Conservation (phyloP, 2,113 vertebrate species). For the Girardinichthys multiradiatus region DNA sequence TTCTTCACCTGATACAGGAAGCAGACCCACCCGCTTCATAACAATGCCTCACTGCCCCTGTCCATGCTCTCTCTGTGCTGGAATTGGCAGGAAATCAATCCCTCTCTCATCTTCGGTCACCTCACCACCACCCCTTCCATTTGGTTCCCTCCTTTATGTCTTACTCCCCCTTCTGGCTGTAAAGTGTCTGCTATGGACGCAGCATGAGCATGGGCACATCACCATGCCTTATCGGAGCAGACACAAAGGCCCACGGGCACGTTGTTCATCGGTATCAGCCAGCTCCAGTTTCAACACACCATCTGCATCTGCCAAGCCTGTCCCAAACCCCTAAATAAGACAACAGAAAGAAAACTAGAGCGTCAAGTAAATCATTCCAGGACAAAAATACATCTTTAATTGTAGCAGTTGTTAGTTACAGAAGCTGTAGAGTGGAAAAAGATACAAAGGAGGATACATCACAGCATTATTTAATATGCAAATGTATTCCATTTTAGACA, state of each 20-base stretch:
- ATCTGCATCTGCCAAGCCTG: constrained; percentile 47
- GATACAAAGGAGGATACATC: constrained; percentile 74
- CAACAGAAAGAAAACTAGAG: constrained; percentile 60
- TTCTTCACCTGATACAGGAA: constrained; percentile 39
- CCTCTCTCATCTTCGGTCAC: constrained; percentile 44
- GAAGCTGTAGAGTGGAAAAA: constrained; percentile 58
- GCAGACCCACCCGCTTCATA: constrained; percentile 63
- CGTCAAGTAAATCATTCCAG: constrained; percentile 76
- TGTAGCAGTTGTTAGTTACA: constrained; percentile 84
- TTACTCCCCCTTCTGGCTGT: constrained; percentile 63
- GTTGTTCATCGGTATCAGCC: constrained; percentile 72
- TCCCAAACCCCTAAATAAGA: constrained; percentile 49
- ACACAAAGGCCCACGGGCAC: constrained; percentile 67
- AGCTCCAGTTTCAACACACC: constrained; percentile 59
- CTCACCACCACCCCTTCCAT: constrained; percentile 2
- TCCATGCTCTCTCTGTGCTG: constrained; percentile 42
- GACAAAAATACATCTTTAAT: constrained; percentile 84
- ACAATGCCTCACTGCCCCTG: constrained; percentile 53
- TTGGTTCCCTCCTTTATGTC: constrained; percentile 40
- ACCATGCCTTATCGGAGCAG: constrained; percentile 67
- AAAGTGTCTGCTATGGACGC: constrained; percentile 64
- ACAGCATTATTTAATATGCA: constrained; percentile 87
- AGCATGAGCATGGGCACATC: constrained; percentile 58
- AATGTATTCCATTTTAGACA: constrained; percentile 89
- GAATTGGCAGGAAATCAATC: constrained; percentile 77